A percentile compares a stretch with the other conserved stretches of the same genome.
These are phyloP conservation scores for Conus canariensis DNA, from an alignment of 2,888 invertebrate species.

Conservation along the genomic window DNA sequence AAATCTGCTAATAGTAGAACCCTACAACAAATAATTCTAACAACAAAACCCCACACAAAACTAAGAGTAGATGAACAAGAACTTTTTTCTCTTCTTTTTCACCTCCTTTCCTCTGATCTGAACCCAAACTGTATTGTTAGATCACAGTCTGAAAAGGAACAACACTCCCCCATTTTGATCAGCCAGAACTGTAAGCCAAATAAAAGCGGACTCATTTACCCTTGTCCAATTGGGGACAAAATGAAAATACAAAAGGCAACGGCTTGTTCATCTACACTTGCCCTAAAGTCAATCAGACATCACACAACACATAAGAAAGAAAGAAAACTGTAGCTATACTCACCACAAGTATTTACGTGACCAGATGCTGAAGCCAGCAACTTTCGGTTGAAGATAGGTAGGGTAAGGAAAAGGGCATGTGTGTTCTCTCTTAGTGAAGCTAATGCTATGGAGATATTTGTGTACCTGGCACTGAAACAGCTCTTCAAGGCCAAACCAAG, in stretches of 20 bases:
- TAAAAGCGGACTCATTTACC: too few relatives aligned
- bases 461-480: not conserved
- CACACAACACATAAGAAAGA: not conserved
- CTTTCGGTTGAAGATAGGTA: not conserved
- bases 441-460: not conserved
- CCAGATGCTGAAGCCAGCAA: constrained; percentile 24
- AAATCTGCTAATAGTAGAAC: constrained; percentile 17
- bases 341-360: constrained; percentile 32
- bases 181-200: too few relatives aligned
- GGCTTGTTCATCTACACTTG: constrained; percentile 35
- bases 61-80: constrained; percentile 39
- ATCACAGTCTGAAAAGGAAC: too few relatives aligned
- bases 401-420: not conserved
- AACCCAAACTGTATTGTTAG: not conserved
- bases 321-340: constrained; percentile 28
- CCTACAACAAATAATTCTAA: constrained; percentile 20
- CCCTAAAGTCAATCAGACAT: not conserved
- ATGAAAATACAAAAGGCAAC: not conserved
- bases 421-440: not conserved
- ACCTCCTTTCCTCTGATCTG: too few relatives aligned
- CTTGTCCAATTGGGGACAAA: not conserved
- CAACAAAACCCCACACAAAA: constrained; percentile 42
- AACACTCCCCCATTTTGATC: too few relatives aligned
- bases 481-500: not conserved
- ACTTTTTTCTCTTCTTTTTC: not conserved